Evolutionary conservation across 2,113 vertebrate genomes (phyloP), one percentile per base, ranked within the genome.

Genomic region (Caracal caracal): DNA sequence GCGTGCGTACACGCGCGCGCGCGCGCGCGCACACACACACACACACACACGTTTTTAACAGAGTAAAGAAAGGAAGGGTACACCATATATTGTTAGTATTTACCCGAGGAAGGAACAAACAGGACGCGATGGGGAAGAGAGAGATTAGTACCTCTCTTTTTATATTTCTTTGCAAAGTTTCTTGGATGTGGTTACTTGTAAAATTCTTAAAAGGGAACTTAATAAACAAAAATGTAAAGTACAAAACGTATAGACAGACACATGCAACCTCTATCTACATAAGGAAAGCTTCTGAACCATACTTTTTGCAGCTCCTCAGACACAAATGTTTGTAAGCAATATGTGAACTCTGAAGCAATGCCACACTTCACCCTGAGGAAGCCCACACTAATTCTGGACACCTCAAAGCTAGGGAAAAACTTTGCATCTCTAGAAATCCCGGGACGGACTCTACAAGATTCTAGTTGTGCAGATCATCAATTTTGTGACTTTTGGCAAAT

Each of bases 181-280:
- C 68, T 75, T 22, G 82, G 28, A 6, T 68, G 13, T 16, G n/a
- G 61, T 53, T 79, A 51, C 33, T 75, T 75, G 28, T 13, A 1
- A n/a, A 51, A 24, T 33, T 86, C 93, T 95, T 94, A 6, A 35
- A 85, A 90, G 87, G 22, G 10, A 93, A 71, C 35, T 63, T 56
- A 81, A 82, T 33, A 71, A 85, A 87, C 20, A 83, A 81, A 78
- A 68, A 61, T 17, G 17, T 16, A 68, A 94, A 30, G 33, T 26
- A 28, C 1, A 78, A n/a, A 53, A 68, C 17, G 28, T 30, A 59
- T n/a, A 63, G 40, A 47, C 12, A 66, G 1, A 76, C 12, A 20
- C 0, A 22, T 9, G 24, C 12, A 24, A 17, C 35, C 11, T 78
- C 40, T 49, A 37, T 20, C 51, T 53, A 22, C 3, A 20, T 0